Evolutionary conservation across 2,888 invertebrate genomes (phyloP).

Genomic region (Stenoptilia bipunctidactyla): DNA sequence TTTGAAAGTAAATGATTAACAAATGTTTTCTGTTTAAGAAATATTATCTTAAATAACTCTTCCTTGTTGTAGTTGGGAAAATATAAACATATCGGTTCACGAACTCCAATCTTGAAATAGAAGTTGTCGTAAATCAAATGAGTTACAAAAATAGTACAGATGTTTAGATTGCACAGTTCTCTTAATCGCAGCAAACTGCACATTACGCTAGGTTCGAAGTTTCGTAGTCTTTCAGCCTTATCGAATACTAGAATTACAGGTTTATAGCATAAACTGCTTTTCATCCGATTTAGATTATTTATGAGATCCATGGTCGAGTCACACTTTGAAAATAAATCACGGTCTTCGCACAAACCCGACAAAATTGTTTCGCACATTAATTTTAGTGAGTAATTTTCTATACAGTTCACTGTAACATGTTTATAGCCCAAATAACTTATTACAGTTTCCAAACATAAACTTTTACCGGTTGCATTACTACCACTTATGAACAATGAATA

Average conservation of each 20-base stretch:
- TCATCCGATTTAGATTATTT: constrained; percentile 46
- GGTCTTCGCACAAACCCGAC: constrained; percentile 61
- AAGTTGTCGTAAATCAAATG: constrained; percentile 87
- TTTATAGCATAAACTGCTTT: constrained; percentile 28
- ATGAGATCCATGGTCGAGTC: constrained; percentile 79
- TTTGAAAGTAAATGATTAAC: constrained; percentile 33
- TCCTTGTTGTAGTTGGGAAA: constrained; percentile 87
- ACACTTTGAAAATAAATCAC: constrained; percentile 61
- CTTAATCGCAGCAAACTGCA: constrained; percentile 79
- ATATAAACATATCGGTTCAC: constrained; percentile 79
- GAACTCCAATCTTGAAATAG: constrained; percentile 75
- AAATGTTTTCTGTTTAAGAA: constrained; percentile 41
- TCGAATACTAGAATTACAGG: constrained; percentile 80
- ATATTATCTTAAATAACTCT: constrained; percentile 68
- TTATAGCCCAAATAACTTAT: constrained; percentile 71
- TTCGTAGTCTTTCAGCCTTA: constrained; percentile 83
- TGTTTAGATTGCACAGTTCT: constrained; percentile 78
- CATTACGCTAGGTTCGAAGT: constrained; percentile 80
- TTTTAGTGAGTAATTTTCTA: constrained; percentile 84
- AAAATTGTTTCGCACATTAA: constrained; percentile 84
- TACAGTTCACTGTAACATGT: constrained; percentile 79
- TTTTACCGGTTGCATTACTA: constrained; percentile 88
- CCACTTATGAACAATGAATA: constrained; percentile 83
- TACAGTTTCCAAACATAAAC: constrained; percentile 74
- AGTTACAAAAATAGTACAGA: constrained; percentile 83